Base-by-base conservation (phyloP, 2,797 vertebrate genomes). In the Typhlichthys subterraneus region DNA sequence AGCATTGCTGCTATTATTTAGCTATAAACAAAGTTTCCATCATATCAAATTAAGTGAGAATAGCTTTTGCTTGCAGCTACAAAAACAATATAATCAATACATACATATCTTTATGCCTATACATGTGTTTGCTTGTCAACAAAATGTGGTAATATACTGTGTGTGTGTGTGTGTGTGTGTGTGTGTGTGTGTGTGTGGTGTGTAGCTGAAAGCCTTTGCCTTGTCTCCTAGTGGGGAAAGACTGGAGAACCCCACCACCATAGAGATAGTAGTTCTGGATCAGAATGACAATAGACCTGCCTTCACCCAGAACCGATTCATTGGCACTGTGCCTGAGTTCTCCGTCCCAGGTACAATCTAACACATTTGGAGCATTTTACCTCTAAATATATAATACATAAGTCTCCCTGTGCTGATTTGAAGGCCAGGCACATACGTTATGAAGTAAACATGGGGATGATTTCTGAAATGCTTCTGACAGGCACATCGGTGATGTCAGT, bases 241-340 rank as follows among this genome's bases (percentile, higher is more conserved):
- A 5, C 87, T 99, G 53, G 97, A 99, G 82, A 97, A 97, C 15
- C 96, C 97, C 3, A 96, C 97, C 0, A 97, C 95, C 79, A 93
- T 99, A 68, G 96, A 99, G 91, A 98, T 99, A 2, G 88, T 98
- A 12, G 97, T 99, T 47, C 87, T 99, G 85, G 97, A 99, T 76
- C 97, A 98, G 92, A 99, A 99, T 0, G 97, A 99, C 92, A 97
- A 99, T 91, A 91, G 95, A 59, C 97, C 97, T 0, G 79, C 82
- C 45, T 99, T 99, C 86, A 85, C 61, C 59, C 86, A 93, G 66
- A 88, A 87, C 0, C 77, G 87, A 5, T 98, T 98, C 76, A 73
- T 65, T 0, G 96, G 95, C 2, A 76, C 3, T 0, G 92, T 99
- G 62, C 54, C 91, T 7, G 97, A 99, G 85, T 96, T 96, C 0